Base-by-base conservation (phyloP, 2,797 vertebrate species). In the Synaphobranchus kaupii region DNA sequence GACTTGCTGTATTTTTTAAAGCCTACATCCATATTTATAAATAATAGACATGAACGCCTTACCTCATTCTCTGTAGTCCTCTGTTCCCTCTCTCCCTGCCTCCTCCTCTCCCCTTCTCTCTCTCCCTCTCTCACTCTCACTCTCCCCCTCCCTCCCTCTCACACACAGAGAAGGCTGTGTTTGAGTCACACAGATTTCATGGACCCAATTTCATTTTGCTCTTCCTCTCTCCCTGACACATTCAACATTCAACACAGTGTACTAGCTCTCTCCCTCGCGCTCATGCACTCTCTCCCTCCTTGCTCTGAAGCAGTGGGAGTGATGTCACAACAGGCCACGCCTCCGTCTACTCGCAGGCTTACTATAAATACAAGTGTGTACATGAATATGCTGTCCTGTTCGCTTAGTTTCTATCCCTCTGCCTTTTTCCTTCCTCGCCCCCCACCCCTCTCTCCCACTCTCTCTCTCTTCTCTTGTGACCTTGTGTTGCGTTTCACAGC, bases 281-380 rank as follows among this genome's bases (percentile, higher is more conserved):
- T 90, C 89, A 84, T 90, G 92, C 92, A 90, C 91, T 93, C 92
- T 84, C 86, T 89, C 90, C 66, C 90, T 90, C 90, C 85, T 71
- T 76, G 60, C 73, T 90, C 85, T 83, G 83, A 83, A 81, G 60
- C 81, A 86, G 84, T 28, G 25, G 50, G 58, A 85, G 31, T 31
- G 31, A 20, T 71, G 80, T 83, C 86, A 87, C 83, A 83, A 88
- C 88, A 89, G 89, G 89, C 90, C 89, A 88, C 90, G 87, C 68
- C 91, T 76, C 80, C 91, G 93, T 93, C 94, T 95, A 94, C 94
- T 94, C 91, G 92, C 92, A 91, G 95, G 94, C 93, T 87, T 89
- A 94, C 96, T 96, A 97, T 96, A 97, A 96, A 97, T 96, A 95
- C 95, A 91, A 89, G 94, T 94, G 94, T 95, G 95, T 92, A 95